Evolutionary conservation across 2,797 vertebrate genomes (phyloP).

Genomic region (Danio jaintianensis): DNA sequence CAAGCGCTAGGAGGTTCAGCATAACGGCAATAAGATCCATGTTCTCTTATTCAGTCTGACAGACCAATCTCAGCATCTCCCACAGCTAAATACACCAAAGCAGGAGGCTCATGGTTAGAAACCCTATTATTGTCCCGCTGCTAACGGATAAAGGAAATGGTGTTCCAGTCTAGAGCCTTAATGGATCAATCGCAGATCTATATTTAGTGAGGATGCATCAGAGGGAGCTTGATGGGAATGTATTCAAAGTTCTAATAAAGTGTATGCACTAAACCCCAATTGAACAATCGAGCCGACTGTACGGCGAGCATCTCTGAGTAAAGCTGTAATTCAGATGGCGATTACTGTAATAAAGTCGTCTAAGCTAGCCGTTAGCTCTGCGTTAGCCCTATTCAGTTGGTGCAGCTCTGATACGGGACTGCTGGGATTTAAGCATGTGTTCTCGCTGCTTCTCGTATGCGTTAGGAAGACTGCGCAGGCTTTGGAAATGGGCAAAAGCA

Average conservation of each 20-base stretch:
- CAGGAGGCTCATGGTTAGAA: slow-evolving; percentile 33
- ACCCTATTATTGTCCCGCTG: slow-evolving; percentile 40
- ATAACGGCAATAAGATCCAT: slow-evolving; percentile 57
- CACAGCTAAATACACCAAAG: slow-evolving; percentile 45
- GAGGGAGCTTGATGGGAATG: slow-evolving; percentile 46
- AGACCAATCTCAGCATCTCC: slow-evolving; percentile 48
- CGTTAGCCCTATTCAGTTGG: slow-evolving; percentile 17
- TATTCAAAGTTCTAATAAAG: slow-evolving; percentile 46
- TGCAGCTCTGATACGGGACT: background rate
- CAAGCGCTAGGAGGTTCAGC: slow-evolving; percentile 56
- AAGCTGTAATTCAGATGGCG: slow-evolving; percentile 50
- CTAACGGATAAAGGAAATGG: slow-evolving; percentile 37
- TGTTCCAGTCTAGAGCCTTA: slow-evolving; percentile 39
- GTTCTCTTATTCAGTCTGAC: slow-evolving; percentile 51
- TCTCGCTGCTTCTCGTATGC: too few relatives aligned
- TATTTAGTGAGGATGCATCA: slow-evolving; percentile 54
- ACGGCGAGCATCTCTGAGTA: background rate
- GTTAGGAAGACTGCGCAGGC: slow-evolving; percentile 30
- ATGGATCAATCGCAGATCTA: slow-evolving; percentile 47
- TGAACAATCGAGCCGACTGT: slow-evolving; percentile 34
- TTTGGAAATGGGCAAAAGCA: slow-evolving; percentile 42
- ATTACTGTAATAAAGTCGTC: slow-evolving; percentile 37
- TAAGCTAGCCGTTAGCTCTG: slow-evolving; percentile 42
- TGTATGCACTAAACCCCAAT: slow-evolving; percentile 38
- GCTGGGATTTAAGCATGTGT: slow-evolving; percentile 47